Percentiles rank a stretch among this genome's conserved stretches.
Conservation (phyloP, 2,113 vertebrate genomes). For the Chlorodrepanis virens region DNA sequence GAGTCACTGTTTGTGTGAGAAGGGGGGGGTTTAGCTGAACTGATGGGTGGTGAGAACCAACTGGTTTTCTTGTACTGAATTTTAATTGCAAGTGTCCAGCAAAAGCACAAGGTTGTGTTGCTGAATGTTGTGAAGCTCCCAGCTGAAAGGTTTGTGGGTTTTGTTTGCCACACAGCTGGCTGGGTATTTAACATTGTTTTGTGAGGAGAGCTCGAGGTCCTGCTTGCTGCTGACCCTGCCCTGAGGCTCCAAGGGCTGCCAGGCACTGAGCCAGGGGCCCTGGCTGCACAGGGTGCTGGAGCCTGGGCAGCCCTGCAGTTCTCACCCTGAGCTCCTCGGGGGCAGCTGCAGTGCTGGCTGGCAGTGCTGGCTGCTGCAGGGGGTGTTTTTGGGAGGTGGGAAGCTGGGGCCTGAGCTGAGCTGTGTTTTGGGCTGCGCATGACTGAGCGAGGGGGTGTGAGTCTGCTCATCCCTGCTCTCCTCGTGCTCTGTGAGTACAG, state of each 20-base stretch:
- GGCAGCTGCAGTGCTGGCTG: neutral
- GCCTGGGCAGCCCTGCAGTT: rapidly evolving
- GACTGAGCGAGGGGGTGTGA: neutral
- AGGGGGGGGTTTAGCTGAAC: neutral
- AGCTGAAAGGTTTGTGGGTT: neutral
- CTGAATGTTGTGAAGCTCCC: neutral
- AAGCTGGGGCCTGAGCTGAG: neutral
- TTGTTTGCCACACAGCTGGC: neutral
- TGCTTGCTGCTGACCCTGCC: neutral
- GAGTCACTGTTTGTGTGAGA: rapidly evolving
- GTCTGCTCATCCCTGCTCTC: neutral
- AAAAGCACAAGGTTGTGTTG: neutral
- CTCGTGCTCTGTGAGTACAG: neutral
- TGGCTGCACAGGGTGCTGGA: neutral
- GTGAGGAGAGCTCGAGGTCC: neutral
- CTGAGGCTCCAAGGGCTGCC: neutral
- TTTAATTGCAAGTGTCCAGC: rapidly evolving
- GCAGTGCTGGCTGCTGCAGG: neutral
- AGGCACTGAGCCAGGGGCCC: rapidly evolving
- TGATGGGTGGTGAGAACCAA: rapidly evolving
- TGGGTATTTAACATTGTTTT: neutral
- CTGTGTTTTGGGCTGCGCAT: neutral
- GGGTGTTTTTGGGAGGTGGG: neutral
- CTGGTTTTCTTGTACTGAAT: rapidly evolving
- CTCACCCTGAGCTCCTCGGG: rapidly evolving